Evolutionary conservation across 2,888 invertebrate species (phyloP).

Genomic region (Latrodectus elegans): DNA sequence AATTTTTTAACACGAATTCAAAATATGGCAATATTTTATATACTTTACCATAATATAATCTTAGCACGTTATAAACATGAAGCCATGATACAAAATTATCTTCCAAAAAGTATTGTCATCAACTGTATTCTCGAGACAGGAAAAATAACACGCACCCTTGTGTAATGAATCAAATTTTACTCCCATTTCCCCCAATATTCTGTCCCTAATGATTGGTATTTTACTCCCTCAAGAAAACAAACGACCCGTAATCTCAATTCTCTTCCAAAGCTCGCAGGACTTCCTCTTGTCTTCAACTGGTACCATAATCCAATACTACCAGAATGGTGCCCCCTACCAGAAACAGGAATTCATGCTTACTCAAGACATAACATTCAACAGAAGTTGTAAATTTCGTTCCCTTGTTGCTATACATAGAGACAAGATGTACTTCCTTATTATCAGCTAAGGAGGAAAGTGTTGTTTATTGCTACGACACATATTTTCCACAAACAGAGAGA

Average conservation of each 20-base stretch:
- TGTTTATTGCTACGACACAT: conserved; percentile 41
- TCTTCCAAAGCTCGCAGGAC: background rate
- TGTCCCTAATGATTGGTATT: too few relatives aligned
- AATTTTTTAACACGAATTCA: too few relatives aligned
- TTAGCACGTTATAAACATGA: too few relatives aligned
- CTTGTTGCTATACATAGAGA: conserved; percentile 32
- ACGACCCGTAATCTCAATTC: background rate
- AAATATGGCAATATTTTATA: too few relatives aligned
- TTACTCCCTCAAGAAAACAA: background rate
- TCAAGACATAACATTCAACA: background rate
- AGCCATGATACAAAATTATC: too few relatives aligned
- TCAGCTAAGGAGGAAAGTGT: conserved; percentile 25
- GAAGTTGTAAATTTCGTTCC: conserved; percentile 23
- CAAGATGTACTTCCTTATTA: conserved; percentile 33
- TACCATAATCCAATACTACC: background rate
- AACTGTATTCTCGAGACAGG: too few relatives aligned
- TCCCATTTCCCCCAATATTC: too few relatives aligned
- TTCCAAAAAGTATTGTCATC: too few relatives aligned
- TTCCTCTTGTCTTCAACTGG: background rate
- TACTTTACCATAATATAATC: too few relatives aligned
- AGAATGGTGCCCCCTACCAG: too few relatives aligned
- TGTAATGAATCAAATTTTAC: too few relatives aligned
- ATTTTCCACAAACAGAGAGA: background rate
- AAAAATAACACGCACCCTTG: too few relatives aligned
- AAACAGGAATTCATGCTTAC: background rate